Evolutionary conservation across 2,113 vertebrate genomes (phyloP).

Genomic region (Periophthalmodon schlosseri): DNA sequence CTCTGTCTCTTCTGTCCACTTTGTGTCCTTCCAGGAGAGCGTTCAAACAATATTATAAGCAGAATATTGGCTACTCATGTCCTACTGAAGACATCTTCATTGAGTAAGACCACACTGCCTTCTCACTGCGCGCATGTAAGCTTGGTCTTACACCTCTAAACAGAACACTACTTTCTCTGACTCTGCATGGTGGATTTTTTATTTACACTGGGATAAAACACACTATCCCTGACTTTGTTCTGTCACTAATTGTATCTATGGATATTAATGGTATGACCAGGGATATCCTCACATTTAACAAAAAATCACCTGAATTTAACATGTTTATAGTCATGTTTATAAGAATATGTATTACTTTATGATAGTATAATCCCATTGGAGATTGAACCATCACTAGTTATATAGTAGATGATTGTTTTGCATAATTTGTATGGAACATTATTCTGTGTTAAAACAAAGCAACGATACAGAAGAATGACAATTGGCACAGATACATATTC

Average conservation of each 20-base stretch:
- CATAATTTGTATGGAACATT: background rate
- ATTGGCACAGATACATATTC: background rate
- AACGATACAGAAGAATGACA: background rate
- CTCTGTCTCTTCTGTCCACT: background rate
- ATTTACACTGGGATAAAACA: conserved; percentile 33
- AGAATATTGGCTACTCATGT: conserved; percentile 94
- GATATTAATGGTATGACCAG: conserved; percentile 28
- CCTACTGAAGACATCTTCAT: conserved; percentile 99
- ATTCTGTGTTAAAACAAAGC: background rate
- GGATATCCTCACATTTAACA: background rate
- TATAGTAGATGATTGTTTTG: background rate
- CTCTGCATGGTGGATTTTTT: conserved; percentile 71
- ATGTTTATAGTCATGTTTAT: background rate
- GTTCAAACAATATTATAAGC: conserved; percentile 97
- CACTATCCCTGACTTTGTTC: conserved; percentile 20
- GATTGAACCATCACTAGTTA: conserved; percentile 1
- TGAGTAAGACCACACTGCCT: conserved; percentile 78
- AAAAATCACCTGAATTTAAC: conserved; percentile 2
- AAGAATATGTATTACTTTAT: background rate
- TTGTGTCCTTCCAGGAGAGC: conserved; percentile 81
- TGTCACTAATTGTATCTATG: conserved; percentile 32
- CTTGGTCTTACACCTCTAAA: conserved; percentile 41
- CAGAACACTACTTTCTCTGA: conserved; percentile 35
- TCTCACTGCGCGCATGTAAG: conserved; percentile 52
- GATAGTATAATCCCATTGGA: conserved; percentile 4